Conservation (phyloP, 2,888 invertebrate genomes). For the Melanchra persicariae region DNA sequence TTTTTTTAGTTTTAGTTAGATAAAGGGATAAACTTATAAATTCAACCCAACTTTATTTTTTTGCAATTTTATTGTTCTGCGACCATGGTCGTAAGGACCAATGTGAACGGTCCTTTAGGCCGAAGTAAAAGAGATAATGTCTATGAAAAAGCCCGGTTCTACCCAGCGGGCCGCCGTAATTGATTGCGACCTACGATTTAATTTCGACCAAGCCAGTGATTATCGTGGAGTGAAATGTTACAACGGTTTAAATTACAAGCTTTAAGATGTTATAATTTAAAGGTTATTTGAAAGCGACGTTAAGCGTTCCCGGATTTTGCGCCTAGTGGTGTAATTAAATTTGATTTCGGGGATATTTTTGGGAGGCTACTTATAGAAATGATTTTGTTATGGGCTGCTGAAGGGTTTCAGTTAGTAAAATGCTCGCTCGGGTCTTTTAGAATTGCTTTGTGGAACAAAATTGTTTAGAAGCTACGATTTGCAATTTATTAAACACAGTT, state of each 20-base stretch:
- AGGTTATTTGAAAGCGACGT: constrained; percentile 46
- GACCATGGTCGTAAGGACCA: constrained; percentile 7
- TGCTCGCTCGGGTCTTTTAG: not conserved
- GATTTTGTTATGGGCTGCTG: constrained; percentile 14
- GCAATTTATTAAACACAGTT: too few species aligned
- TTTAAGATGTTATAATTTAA: constrained; percentile 61
- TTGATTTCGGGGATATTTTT: constrained; percentile 39
- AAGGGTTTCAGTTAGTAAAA: not conserved
- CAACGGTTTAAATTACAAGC: constrained; percentile 52
- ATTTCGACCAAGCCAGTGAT: constrained; percentile 71
- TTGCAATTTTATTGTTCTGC: not conserved
- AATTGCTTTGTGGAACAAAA: not conserved
- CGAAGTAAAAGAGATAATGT: constrained; percentile 67
- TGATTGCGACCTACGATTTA: constrained; percentile 75
- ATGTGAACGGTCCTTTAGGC: constrained; percentile 21
- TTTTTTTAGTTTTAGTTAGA: too few species aligned
- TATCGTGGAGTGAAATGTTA: constrained; percentile 64
- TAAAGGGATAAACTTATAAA: too few species aligned
- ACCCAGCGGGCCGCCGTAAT: constrained; percentile 68
- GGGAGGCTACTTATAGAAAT: constrained; percentile 23
- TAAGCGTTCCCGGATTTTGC: constrained; percentile 46
- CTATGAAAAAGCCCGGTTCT: constrained; percentile 66
- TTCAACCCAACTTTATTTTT: too few species aligned
- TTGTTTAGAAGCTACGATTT: not conserved
- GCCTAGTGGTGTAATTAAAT: constrained; percentile 44